Evolutionary conservation across 2,797 vertebrate species (phyloP).

Genomic region (Cetoscarus ocellatus): DNA sequence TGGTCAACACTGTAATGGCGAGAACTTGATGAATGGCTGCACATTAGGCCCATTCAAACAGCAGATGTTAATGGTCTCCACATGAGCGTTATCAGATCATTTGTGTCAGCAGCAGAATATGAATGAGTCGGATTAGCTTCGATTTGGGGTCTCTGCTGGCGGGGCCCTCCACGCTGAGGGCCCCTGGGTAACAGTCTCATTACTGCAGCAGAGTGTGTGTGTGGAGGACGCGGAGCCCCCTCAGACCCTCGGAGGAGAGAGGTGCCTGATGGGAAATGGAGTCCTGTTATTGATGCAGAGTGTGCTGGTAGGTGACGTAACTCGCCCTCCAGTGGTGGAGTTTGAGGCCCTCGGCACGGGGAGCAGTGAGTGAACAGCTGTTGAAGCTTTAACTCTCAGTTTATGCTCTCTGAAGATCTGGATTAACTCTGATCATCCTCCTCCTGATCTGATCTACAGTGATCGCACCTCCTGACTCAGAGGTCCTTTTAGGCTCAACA

Average conservation of each 20-base stretch:
- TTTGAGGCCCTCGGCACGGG: constrained; percentile 30
- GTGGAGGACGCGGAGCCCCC: constrained; percentile 53
- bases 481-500: too few species aligned
- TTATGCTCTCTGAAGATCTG: too few species aligned
- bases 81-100: constrained; percentile 87
- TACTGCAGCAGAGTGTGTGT: constrained; percentile 51
- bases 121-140: constrained; percentile 84
- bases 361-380: constrained; percentile 47
- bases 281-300: constrained; percentile 25
- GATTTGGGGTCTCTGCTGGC: constrained; percentile 78
- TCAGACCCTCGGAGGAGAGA: constrained; percentile 31
- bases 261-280: constrained; percentile 41
- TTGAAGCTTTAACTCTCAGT: constrained; percentile 9
- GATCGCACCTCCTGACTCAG: too few species aligned
- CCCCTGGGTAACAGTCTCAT: constrained; percentile 71
- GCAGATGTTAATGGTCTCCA: constrained; percentile 88
- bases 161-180: constrained; percentile 61
- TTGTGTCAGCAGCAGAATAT: constrained; percentile 85
- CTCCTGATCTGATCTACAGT: background rate
- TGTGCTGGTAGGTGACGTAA: constrained; percentile 36
- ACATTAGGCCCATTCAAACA: constrained; percentile 87
- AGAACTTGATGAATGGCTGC: constrained; percentile 86
- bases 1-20: constrained; percentile 80
- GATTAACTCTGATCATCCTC: too few species aligned
- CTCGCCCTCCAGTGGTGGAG: constrained; percentile 33